phyloP scores from a whole-genome alignment of 2,113 vertebrate genomes.

The Choloepus hoffmanni region DNA sequence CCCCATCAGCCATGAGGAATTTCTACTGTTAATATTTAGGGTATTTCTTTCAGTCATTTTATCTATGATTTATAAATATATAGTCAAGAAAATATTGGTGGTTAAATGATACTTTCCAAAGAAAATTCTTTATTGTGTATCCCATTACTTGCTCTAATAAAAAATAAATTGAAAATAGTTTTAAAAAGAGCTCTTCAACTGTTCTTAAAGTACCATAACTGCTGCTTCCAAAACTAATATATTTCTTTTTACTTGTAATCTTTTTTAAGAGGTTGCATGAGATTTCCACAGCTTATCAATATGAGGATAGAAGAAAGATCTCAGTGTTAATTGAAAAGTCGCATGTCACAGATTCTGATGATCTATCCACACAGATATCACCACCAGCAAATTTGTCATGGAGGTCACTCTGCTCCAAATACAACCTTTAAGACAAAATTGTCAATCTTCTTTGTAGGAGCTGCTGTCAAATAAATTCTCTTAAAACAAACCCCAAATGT shows the following conservation, averaged over 20 bases:
- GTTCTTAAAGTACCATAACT: not conserved
- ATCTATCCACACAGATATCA: constrained; percentile 94
- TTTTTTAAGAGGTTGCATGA: constrained; percentile 97
- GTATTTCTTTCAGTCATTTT: not conserved
- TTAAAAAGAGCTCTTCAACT: not conserved
- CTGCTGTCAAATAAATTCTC: not conserved
- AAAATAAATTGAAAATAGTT: constrained; percentile 34
- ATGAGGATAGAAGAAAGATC: constrained; percentile 97
- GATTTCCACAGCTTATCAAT: constrained; percentile 97
- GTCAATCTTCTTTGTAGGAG: not conserved
- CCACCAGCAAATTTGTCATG: constrained; percentile 94
- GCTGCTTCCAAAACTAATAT: not conserved
- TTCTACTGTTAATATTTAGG: not conserved
- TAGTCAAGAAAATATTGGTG: not conserved
- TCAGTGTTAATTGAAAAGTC: constrained; percentile 96
- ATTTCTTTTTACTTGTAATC: constrained; percentile 92
- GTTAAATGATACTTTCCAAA: not conserved
- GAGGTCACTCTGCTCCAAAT: constrained; percentile 97
- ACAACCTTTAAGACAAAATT: constrained; percentile 89
- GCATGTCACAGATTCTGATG: constrained; percentile 97
- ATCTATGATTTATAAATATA: not conserved
- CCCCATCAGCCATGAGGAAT: not conserved
- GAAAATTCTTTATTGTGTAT: not conserved
- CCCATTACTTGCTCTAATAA: not conserved
- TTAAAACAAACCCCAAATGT: not conserved